Base-by-base conservation (phyloP, 1,140 invertebrate genomes). In the Frieseomelitta varia region DNA sequence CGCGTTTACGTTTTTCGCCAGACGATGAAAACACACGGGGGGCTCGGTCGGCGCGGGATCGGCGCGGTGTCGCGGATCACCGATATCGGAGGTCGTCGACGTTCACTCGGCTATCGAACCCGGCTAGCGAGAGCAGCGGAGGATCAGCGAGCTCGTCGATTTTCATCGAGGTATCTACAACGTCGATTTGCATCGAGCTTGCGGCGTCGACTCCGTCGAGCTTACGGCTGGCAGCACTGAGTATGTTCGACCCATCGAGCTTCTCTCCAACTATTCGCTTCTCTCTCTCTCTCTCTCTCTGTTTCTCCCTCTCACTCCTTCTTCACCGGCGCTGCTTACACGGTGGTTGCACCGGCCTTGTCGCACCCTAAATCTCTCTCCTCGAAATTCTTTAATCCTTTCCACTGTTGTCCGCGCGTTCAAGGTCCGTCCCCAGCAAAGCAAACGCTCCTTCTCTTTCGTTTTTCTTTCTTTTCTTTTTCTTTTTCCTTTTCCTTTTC, bases 81-180 rank as follows among this genome's bases (percentile, higher is more conserved):
- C 47, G 79, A 65, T 83, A 71, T 53, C 80, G 61, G 75, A 78
- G 87, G 80, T 87, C 78, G 87, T 85, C 85, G 85, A 90, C 87
- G 90, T 87, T 88, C 85, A 81, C 78, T 68, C 79, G 75, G 73
- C 84, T 89, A 86, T 86, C 80, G 87, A 89, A 86, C 88, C 87
- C 67, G 86, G 77, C 51, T 24, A 34, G 76, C 77, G 65, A 67
- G 51, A 69, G 19, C 56, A 65, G 19, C 56, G 58, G 19, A 27
- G 58, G 55, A 55, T 63, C 55, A 24, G 19, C 74, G 56, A 71
- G 65, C 27, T 47, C 58, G 63, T 79, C 84, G 87, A 86, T 83
- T 74, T 65, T 83, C 87, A 80, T 83, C 79, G 53, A 21, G 51
- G 39, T 30, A 69, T 78, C 73, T n/a, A 84, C 61, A 58, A 68